Evolutionary conservation across 1,140 invertebrate species (phyloP), one percentile per base, ranked within the genome.

Genomic region (Callitettix versicolor): DNA sequence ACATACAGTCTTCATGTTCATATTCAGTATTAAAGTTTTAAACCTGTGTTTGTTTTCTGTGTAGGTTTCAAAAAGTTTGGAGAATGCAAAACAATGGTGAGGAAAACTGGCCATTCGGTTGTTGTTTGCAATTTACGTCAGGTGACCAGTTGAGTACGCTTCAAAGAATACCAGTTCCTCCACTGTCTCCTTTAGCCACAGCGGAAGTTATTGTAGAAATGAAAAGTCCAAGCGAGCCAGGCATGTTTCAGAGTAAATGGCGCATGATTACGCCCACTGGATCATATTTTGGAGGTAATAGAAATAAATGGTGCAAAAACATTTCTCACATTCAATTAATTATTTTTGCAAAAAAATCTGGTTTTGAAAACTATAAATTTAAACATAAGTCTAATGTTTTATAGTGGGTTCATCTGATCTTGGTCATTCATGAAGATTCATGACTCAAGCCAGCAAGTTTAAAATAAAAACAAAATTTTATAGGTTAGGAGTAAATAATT

Each of bases 171-270:
- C 66, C 78, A 55, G 76, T 84, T 41, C 77, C 77, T 36, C 63
- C 75, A 33, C 66, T 92, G 58, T 68, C 72, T 52, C 81, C 88
- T n/a, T 79, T 80, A 41, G 77, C 85, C 63, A 73, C 70, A 6
- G 73, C 74, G 41, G 79, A 86, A 65, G 67, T 92, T 22, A 76
- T 76, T 58, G 75, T 89, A 18, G 73, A 79, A 54, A 79, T 90
- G 73, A 71, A 71, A 6, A 85, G 84, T 69, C 87, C 89, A 17
- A 62, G 73, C 22, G 64, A 72, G 48, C 71, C 79, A 53, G 88
- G 88, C 11, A 76, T 79, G n/a, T 88, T 86, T 66, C 79, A 86
- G 62, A 79, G 83, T 69, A 83, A 87, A 71, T 94, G 88, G 88
- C 78, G 88, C 57, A 79, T 92, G 76, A 80, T 77, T 64, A 88